phyloP scores from a whole-genome alignment of 1,140 invertebrate genomes.

The Rhizoglyphus robini region DNA sequence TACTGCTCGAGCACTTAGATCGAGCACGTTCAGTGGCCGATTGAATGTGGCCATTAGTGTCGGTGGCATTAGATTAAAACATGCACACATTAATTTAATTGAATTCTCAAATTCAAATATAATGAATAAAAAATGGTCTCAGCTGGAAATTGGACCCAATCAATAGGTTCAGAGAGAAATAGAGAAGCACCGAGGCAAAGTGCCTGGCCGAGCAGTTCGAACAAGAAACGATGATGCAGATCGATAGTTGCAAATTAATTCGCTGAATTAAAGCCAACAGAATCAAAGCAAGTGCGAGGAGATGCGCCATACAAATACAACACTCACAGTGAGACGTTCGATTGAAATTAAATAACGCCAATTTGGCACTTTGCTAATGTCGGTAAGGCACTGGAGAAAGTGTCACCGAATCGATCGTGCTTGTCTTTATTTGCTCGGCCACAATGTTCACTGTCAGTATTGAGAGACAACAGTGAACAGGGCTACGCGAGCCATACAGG shows the following conservation, averaged over 20 bases:
- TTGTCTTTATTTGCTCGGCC: no score
- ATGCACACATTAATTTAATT: neutral
- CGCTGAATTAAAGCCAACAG: neutral
- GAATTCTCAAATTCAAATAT: conserved; percentile 3
- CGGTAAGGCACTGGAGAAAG: no score
- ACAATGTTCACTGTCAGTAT: no score
- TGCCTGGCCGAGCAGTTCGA: neutral
- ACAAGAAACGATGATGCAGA: neutral
- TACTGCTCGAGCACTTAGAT: no score
- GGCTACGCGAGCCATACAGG: no score
- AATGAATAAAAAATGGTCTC: neutral
- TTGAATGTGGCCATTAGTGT: neutral
- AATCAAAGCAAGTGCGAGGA: neutral
- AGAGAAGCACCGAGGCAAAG: neutral
- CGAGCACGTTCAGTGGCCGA: no score
- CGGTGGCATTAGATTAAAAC: neutral
- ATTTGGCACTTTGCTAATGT: no score
- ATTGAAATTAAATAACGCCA: no score
- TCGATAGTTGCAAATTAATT: conserved; percentile 7
- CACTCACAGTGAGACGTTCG: no score
- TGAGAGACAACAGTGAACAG: no score
- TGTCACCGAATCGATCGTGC: no score
- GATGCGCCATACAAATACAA: no score
- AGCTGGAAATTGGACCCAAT: conserved; percentile 9
- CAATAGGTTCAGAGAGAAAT: neutral